phyloP scores from a whole-genome alignment of 2,797 vertebrate genomes.

The Parauchenoglanis ngamensis region DNA sequence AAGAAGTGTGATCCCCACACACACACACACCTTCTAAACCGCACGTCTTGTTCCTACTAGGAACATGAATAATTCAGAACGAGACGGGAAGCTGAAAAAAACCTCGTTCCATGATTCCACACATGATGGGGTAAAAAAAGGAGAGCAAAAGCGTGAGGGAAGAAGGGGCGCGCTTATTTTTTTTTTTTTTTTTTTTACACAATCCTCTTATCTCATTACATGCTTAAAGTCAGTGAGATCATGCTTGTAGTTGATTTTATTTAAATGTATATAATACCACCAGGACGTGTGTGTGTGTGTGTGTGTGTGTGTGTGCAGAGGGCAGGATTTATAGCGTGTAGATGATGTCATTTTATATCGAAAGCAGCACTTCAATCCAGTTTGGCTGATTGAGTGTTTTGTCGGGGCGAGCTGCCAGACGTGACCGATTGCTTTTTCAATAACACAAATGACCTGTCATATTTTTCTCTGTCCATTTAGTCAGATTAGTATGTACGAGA shows the following conservation, averaged over 20 bases:
- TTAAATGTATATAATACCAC: conserved; percentile 46
- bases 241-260: conserved; percentile 47
- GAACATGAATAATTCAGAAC: conserved; percentile 55
- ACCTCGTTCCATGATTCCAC: conserved; percentile 26
- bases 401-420: conserved; percentile 5
- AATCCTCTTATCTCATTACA: conserved; percentile 56
- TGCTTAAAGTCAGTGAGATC: conserved; percentile 51
- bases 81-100: conserved; percentile 4
- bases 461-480: conserved; percentile 49
- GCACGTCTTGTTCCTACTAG: conserved; percentile 44
- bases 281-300: neutral
- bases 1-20: conserved; percentile 36
- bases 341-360: conserved; percentile 28
- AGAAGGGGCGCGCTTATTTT: neutral
- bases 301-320: conserved; percentile 6
- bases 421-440: conserved; percentile 29
- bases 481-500: neutral
- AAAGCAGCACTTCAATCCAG: conserved; percentile 14
- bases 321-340: neutral
- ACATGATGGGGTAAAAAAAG: conserved; percentile 11
- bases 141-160: neutral
- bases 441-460: conserved; percentile 21
- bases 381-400: conserved; percentile 10
- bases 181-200: conserved; percentile 1
- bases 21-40: conserved; percentile 44